Conservation (phyloP, 2,888 invertebrate genomes). For the Endomychus coccineus region DNA sequence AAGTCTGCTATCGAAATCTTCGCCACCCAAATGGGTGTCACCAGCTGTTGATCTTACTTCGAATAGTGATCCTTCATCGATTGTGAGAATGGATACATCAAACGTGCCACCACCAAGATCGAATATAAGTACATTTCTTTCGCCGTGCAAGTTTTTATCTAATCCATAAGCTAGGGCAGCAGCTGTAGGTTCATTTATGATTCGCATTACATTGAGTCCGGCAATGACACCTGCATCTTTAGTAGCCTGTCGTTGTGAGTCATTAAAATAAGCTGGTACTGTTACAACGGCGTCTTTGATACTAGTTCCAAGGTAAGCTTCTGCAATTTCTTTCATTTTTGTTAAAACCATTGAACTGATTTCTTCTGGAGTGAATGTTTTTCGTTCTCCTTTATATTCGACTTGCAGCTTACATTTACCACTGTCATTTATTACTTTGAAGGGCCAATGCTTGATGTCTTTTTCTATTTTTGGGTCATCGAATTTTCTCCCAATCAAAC, state of each 20-base stretch:
- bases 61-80: slow-evolving; percentile 67
- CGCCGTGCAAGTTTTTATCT: slow-evolving; percentile 37
- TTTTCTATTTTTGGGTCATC: slow-evolving; percentile 67
- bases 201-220: slow-evolving; percentile 68
- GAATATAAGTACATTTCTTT: slow-evolving; percentile 49
- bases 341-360: slow-evolving; percentile 60
- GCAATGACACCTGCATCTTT: slow-evolving; percentile 70
- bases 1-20: slow-evolving; percentile 53
- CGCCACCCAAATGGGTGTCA: slow-evolving; percentile 76
- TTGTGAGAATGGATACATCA: slow-evolving; percentile 73
- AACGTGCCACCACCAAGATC: slow-evolving; percentile 60
- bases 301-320: slow-evolving; percentile 59
- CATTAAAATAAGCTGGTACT: too few species aligned
- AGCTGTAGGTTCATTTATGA: slow-evolving; percentile 75
- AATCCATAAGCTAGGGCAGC: slow-evolving; percentile 56
- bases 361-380: slow-evolving; percentile 61
- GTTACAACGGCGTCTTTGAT: slow-evolving; percentile 70
- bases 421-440: slow-evolving; percentile 59
- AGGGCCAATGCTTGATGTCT: slow-evolving; percentile 82
- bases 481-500: slow-evolving; percentile 73
- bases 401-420: slow-evolving; percentile 63
- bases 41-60: slow-evolving; percentile 76
- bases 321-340: slow-evolving; percentile 62
- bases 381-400: slow-evolving; percentile 55
- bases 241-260: too few species aligned